Evolutionary conservation across 2,113 vertebrate genomes (phyloP).

Genomic region (Hippoglossus stenolepis): DNA sequence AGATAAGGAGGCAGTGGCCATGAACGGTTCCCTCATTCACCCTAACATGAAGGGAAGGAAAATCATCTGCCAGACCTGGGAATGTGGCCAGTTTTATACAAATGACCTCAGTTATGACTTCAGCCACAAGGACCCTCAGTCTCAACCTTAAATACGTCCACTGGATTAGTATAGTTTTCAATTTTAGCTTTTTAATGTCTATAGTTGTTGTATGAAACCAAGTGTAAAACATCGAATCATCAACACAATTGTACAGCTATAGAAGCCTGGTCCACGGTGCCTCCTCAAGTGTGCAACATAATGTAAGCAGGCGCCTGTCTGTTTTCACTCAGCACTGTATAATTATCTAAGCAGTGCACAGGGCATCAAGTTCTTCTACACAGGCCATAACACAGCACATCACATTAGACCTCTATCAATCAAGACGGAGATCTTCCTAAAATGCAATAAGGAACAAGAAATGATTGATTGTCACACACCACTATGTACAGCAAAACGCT

Average conservation of each 20-base stretch:
- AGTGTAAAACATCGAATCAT: conserved; percentile 13
- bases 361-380: conserved; percentile 20
- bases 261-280: conserved; percentile 2
- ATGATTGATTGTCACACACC: conserved; percentile 44
- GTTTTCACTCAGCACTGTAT: conserved; percentile 24
- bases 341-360: conserved; percentile 31
- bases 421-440: conserved; percentile 21
- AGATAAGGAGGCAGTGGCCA: conserved; percentile 77
- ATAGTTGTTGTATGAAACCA: conserved; percentile 4
- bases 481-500: conserved; percentile 10
- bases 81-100: conserved; percentile 40
- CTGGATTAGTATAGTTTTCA: not conserved
- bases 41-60: conserved; percentile 62
- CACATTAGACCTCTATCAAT: conserved; percentile 37
- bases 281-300: conserved; percentile 15
- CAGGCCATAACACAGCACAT: conserved; percentile 21
- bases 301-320: conserved; percentile 25
- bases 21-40: conserved; percentile 70
- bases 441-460: conserved; percentile 32
- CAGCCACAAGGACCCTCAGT: not conserved
- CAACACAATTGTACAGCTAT: conserved; percentile 4
- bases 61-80: conserved; percentile 58
- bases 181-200: not conserved
- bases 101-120: conserved; percentile 23
- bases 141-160: not conserved